Evolutionary conservation across 37 sponge, comb jelly and placozoan species (phyloP).

Genomic region (Aphrocallistes beatrix): DNA sequence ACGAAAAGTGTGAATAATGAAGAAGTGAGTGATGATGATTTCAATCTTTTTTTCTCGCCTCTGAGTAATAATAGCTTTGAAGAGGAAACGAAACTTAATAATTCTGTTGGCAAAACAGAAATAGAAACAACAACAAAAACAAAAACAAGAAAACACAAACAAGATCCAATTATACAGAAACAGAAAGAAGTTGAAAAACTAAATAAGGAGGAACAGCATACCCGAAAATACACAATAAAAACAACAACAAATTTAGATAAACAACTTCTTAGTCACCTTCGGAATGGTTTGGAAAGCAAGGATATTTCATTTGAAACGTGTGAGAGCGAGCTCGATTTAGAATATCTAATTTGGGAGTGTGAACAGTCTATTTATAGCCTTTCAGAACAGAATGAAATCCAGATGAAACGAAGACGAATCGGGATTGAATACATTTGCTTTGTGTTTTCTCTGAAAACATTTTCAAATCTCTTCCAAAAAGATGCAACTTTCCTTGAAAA

Average conservation of each 20-base stretch:
- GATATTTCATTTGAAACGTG: neutral
- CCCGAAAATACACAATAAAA: neutral
- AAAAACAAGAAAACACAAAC: neutral
- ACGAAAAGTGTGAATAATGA: neutral
- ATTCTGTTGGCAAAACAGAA: neutral
- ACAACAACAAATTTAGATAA: neutral
- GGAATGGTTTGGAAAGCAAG: neutral
- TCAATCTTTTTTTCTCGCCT: neutral
- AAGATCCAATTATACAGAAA: neutral
- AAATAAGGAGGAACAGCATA: neutral
- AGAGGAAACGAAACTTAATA: neutral
- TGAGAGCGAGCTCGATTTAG: neutral
- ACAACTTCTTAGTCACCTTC: neutral
- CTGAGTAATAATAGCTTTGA: neutral
- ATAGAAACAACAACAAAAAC: neutral
- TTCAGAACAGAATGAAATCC: neutral
- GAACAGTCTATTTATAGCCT: neutral
- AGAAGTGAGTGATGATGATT: neutral
- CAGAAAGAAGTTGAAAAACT: neutral
- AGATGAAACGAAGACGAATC: neutral
- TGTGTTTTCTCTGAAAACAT: neutral
- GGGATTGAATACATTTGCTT: neutral
- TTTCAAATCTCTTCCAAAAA: neutral
- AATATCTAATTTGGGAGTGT: neutral
- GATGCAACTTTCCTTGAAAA: neutral